Evolutionary conservation across 2,888 invertebrate genomes (phyloP), one percentile per base, ranked within the genome.

Genomic region (Netelia inedita): DNA sequence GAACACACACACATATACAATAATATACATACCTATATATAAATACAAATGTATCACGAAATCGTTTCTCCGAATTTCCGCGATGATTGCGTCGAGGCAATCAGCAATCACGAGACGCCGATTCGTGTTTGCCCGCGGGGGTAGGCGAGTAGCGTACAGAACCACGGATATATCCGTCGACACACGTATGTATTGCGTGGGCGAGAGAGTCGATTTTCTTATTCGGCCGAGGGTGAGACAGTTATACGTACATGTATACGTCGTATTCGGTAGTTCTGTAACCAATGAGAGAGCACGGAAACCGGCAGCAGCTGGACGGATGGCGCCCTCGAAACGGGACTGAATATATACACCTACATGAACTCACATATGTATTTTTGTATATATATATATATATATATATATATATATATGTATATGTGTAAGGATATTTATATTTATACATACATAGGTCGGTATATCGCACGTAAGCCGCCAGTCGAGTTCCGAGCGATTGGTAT

Each of bases 231-330:
- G 78, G 78, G 83, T 75, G 63, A 71, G 69, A 59, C 10, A 41
- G 6, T 9, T 35, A 19, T 41, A 19, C 19, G 9, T 19, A 19
- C 19, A 57, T 1, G 16, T 16, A 19, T 57, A 16, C 19, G 16
- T 19, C 8, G 50, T 82, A 82, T 79, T 85, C 66, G 85, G 66
- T 61, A 50, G 74, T 79, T 19, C 66, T 66, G 83, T 81, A 82
- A 85, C 87, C 88, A 89, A 89, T 90, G 88, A 90, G 90, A 90
- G 90, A 90, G 90, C 89, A 87, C 89, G 90, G 89, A 91, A 91
- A 90, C 85, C 84, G 85, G 89, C 90, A 91, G 90, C 80, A 63
- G 84, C 85, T 85, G 85, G 85, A 85, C 85, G 74, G 79, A 75
- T 91, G 90, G 90, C 90, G 90, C 90, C 90, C 89, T 90, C 91